Evolutionary conservation across 2,113 vertebrate genomes (phyloP), one percentile per base, ranked within the genome.

Genomic region (Lepus americanus): DNA sequence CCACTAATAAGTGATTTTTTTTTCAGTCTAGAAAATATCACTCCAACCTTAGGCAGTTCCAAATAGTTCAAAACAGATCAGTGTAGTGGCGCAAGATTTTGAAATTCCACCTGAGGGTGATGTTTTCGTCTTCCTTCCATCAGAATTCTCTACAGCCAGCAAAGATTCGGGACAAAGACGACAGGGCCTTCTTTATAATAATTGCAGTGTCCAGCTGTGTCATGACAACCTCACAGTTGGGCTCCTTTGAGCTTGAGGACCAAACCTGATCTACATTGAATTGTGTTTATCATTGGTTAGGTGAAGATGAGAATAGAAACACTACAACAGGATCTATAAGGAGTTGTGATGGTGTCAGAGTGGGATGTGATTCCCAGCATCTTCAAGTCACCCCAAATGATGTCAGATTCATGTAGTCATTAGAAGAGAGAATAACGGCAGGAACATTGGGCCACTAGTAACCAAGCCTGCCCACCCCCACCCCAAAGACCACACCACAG

Each of bases 51-150:
- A 81, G 67, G 13, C 51, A 81, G 55, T 39, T 80, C 27, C 93
- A 85, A 5, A 84, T 44, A 73, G 72, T 74, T 95, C 67, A 80
- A 90, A 97, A 85, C 53, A 87, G 44, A 85, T 94, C 81, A 73
- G 23, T 53, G 33, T 9, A 51, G 33, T 66, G 74, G 64, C 31
- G 14, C 66, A 33, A 33, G 67, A 49, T 63, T 86, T n/a, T 85
- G 91, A 95, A 87, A 95, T 63, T 36, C 93, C 77, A 76, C 93
- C 59, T 77, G 31, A 80, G 73, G 36, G 31, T 36, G 61, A 9
- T 29, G 23, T 84, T 81, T 61, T 44, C 36, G 9, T 25, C 67
- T 88, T 70, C 20, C 13, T 67, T 19, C 51, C 67, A n/a, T 80
- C 31, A 29, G 73, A 70, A 81, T 53, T 44, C 74, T 63, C 61